These are phyloP conservation scores for Chorisops tibialis DNA, from an alignment of 2,888 invertebrate genomes.

Conservation along the genomic window DNA sequence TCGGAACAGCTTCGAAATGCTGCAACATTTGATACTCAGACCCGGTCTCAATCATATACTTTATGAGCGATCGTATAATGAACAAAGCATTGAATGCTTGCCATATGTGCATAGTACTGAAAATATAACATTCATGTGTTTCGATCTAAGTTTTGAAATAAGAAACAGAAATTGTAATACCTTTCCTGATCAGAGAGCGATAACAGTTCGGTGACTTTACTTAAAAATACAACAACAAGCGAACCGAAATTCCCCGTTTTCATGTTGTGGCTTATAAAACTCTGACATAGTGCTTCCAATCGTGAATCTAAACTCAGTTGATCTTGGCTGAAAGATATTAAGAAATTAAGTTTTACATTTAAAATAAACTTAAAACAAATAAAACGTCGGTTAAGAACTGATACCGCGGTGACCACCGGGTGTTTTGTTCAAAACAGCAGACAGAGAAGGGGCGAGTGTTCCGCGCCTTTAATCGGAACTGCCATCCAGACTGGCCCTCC, in stretches of 20 bases:
- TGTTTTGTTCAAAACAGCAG: no score
- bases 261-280: conserved; percentile 77
- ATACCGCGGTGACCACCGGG: no score
- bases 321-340: conserved; percentile 69
- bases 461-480: no score
- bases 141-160: not conserved
- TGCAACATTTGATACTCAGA: conserved; percentile 83
- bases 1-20: conserved; percentile 67
- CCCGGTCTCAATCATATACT: conserved; percentile 87
- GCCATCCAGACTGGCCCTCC: no score
- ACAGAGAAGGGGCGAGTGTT: no score
- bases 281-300: conserved; percentile 69
- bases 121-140: conserved; percentile 23
- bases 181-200: conserved; percentile 84
- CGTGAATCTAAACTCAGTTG: conserved; percentile 78
- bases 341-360: no score
- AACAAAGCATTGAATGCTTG: conserved; percentile 92
- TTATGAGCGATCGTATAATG: conserved; percentile 77
- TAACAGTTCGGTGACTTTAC: conserved; percentile 71
- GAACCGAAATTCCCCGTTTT: conserved; percentile 87
- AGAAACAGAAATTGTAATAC: conserved; percentile 55
- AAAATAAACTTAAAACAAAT: no score
- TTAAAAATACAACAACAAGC: conserved; percentile 80
- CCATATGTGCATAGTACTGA: conserved; percentile 75
- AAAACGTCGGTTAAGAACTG: no score